These are phyloP conservation scores for Pterostichus niger DNA, from an alignment of 2,888 invertebrate species.

Conservation along the genomic window DNA sequence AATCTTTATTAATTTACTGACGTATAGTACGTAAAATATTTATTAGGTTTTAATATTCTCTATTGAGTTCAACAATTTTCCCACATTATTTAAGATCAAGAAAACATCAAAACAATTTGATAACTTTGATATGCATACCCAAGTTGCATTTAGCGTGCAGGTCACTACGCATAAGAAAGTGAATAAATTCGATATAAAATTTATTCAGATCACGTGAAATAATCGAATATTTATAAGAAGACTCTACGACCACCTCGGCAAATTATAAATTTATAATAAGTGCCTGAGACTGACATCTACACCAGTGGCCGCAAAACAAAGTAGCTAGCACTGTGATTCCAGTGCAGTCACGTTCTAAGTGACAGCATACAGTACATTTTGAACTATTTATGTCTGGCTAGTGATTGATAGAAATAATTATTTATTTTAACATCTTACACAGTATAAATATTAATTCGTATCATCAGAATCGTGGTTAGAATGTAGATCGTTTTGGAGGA, in stretches of 20 bases:
- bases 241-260: slow-evolving; percentile 33
- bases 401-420: slow-evolving; percentile 34
- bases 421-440: slow-evolving; percentile 29
- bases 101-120: background rate
- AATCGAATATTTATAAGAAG: slow-evolving; percentile 60
- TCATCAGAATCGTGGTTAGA: slow-evolving; percentile 1
- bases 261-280: slow-evolving; percentile 63
- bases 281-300: slow-evolving; percentile 14
- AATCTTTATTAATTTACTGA: too few relatives aligned
- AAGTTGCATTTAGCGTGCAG: background rate
- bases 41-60: background rate
- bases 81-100: background rate
- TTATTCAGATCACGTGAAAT: slow-evolving; percentile 53
- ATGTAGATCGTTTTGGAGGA: background rate
- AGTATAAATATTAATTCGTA: slow-evolving; percentile 31
- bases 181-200: slow-evolving; percentile 52
- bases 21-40: background rate
- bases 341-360: slow-evolving; percentile 13
- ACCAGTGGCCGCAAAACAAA: slow-evolving; percentile 44
- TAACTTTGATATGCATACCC: background rate
- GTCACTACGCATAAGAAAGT: slow-evolving; percentile 9
- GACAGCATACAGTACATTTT: slow-evolving; percentile 4
- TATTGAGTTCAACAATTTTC: background rate
- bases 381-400: slow-evolving; percentile 14
- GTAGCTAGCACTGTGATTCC: background rate